Conservation (phyloP, 1,140 invertebrate genomes). For the Camponotus floridanus region DNA sequence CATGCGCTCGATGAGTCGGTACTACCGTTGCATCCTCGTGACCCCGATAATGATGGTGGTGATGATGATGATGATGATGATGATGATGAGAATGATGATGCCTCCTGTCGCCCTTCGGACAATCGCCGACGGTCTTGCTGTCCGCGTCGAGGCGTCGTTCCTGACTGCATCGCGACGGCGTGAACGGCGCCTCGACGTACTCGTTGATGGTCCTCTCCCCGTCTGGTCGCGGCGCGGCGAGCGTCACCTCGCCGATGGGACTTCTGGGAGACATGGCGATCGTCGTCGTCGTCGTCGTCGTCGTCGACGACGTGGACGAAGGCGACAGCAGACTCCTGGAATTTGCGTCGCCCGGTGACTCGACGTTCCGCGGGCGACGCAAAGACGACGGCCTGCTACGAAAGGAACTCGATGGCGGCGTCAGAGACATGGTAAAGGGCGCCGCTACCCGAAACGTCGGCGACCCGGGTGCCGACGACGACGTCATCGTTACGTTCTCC, state of each 20-base stretch:
- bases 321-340: conserved; percentile 49
- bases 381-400: conserved; percentile 75
- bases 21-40: conserved; percentile 64
- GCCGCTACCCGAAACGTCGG: conserved; percentile 62
- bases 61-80: conserved; percentile 73
- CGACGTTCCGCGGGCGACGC: conserved; percentile 52
- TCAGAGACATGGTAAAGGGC: conserved; percentile 83
- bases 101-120: conserved; percentile 79
- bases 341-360: conserved; percentile 60
- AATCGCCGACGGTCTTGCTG: conserved; percentile 69
- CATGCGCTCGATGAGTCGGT: conserved; percentile 75
- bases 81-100: conserved; percentile 75
- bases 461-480: conserved; percentile 71
- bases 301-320: conserved; percentile 34
- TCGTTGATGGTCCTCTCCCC: conserved; percentile 92
- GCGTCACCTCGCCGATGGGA: conserved; percentile 87
- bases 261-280: conserved; percentile 66
- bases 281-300: conserved; percentile 46
- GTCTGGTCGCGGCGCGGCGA: conserved; percentile 92
- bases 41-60: conserved; percentile 65
- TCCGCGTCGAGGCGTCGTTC: conserved; percentile 67
- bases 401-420: conserved; percentile 78
- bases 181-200: conserved; percentile 94
- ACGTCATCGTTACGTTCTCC: conserved; percentile 75
- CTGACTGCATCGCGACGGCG: conserved; percentile 64